Base-by-base conservation (phyloP, 2,113 vertebrate species). In the Colinus virginianus region DNA sequence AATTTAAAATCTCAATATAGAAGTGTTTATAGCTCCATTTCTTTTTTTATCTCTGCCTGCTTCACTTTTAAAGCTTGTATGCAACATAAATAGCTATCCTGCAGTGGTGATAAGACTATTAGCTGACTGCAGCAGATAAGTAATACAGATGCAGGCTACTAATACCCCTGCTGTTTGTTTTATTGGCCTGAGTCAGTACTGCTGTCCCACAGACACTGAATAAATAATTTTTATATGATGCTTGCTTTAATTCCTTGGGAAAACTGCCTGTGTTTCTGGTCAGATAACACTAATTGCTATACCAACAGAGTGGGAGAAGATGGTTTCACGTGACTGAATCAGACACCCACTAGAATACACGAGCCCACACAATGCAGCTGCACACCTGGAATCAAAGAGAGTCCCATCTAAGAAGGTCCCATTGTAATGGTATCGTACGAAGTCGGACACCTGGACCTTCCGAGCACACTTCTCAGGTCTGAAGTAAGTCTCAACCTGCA, bases 401-500 rank as follows among this genome's bases (percentile, higher is more conserved):
- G 99, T 99, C n/a, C 99, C 99, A 8, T 99, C 99, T 70, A 99
- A 93, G 94, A 99, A 98, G 0, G 99, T 99, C 19, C 99, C 99
- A 1, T 99, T 99, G 96, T 99, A 99, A 95, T 99, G 99, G 87
- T 99, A 99, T 19, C 99, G 98, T 8, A 99, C 97, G 6, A 98
- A 99, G 95, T 99, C 99, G 1, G 99, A 99, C 71, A 99, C 99
- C 96, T 99, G 97, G 45, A 99, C 98, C 34, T 98, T 98, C 59
- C 99, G 98, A 69, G 96, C 74, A 88, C 99, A 99, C 58, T 80
- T 94, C 18, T 98, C 86, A 5, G 99, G 99, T 4, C 87, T 98
- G 97, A 99, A 96, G 72, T 99, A 99, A 28, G 98, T 99, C 64
- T 99, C 97, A 93, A 97, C 91, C 97, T 99, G 98, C 90, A 99